phyloP scores from a whole-genome alignment of 2,888 invertebrate species.

The Erpobdella octoculata region DNA sequence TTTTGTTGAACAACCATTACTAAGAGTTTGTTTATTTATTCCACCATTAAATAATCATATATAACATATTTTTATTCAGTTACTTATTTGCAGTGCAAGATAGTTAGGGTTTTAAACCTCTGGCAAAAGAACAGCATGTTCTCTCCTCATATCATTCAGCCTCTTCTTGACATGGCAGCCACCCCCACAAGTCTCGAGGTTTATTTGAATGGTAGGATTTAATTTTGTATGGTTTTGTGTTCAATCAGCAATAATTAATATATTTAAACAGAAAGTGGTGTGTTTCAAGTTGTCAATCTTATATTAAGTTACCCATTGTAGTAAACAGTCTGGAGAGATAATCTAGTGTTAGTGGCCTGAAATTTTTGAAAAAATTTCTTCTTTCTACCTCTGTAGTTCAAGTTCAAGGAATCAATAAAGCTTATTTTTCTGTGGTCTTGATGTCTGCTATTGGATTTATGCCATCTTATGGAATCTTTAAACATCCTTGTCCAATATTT shows the following conservation, averaged over 20 bases:
- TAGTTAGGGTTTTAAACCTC: slow-evolving; percentile 87
- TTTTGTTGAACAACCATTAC: background rate
- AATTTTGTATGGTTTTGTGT: background rate
- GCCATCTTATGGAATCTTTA: too few species aligned
- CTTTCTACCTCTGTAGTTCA: too few species aligned
- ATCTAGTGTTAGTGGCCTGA: too few species aligned
- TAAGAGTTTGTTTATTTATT: background rate
- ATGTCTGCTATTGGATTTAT: too few species aligned
- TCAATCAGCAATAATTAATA: background rate
- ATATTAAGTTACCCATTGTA: too few species aligned
- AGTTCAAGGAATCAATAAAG: too few species aligned
- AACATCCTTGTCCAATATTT: too few species aligned
- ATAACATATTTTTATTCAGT: background rate
- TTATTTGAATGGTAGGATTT: slow-evolving; percentile 32
- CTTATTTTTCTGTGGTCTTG: too few species aligned
- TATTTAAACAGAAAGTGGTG: too few species aligned
- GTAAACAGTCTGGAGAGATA: too few species aligned
- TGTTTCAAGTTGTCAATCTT: too few species aligned
- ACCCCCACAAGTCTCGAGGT: slow-evolving; percentile 44
- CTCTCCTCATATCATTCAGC: slow-evolving; percentile 76
- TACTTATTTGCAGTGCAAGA: slow-evolving; percentile 65
- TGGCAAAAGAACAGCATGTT: slow-evolving; percentile 98
- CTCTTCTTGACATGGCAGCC: slow-evolving; percentile 48
- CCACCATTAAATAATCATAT: background rate
- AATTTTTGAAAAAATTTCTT: too few species aligned